These are phyloP conservation scores for Lichenostomus cassidix DNA, from an alignment of 2,113 vertebrate genomes.

Conservation along the genomic window DNA sequence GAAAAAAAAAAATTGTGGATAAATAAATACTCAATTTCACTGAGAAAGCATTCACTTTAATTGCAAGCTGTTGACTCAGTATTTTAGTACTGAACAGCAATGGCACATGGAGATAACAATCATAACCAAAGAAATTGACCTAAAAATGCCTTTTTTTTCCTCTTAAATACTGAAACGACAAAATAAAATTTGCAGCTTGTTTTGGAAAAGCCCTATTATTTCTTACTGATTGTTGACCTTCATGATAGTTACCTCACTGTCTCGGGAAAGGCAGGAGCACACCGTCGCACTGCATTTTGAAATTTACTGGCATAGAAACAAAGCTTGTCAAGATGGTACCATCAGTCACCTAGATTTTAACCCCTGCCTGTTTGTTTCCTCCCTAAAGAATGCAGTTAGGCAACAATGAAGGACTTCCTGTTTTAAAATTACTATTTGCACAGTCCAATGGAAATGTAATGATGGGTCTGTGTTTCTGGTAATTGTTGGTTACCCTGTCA, in stretches of 20 bases:
- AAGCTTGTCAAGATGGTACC: neutral
- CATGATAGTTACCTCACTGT: neutral
- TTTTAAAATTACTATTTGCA: slow-evolving; percentile 54
- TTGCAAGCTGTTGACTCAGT: neutral
- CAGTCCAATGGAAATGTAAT: slow-evolving; percentile 26
- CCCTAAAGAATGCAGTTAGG: neutral
- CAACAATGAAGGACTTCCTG: neutral
- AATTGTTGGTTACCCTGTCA: slow-evolving; percentile 22
- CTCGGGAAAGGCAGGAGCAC: neutral
- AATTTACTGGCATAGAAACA: neutral
- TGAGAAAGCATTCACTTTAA: neutral
- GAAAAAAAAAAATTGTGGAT: neutral
- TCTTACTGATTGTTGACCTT: neutral
- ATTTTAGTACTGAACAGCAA: neutral
- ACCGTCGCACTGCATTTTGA: neutral
- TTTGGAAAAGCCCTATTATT: neutral
- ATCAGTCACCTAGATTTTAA: slow-evolving; percentile 12
- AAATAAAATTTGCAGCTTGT: neutral
- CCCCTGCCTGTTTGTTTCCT: neutral
- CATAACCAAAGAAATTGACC: neutral
- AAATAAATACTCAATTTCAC: neutral
- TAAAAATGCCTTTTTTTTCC: neutral
- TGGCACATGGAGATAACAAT: neutral
- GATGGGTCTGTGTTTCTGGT: slow-evolving; percentile 37
- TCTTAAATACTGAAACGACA: neutral